Conservation (phyloP, 2,888 invertebrate genomes). For the Thyatira batis region DNA sequence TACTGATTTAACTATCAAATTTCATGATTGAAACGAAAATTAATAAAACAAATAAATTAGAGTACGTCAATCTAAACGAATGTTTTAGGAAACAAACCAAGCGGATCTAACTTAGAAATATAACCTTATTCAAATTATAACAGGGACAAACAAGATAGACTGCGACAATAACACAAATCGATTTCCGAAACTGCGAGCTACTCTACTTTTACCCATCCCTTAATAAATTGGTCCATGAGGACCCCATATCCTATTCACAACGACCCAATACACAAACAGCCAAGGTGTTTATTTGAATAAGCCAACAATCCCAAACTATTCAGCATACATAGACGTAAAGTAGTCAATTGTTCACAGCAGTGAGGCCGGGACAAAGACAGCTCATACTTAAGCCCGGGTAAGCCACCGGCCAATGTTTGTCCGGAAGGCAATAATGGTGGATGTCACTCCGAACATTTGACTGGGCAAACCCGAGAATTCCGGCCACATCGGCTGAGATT, state of each 20-base stretch:
- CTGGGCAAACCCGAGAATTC: conserved; percentile 57
- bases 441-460: conserved; percentile 69
- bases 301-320: conserved; percentile 12
- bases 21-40: too few relatives aligned
- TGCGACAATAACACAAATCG: too few relatives aligned
- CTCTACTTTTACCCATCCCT: not conserved
- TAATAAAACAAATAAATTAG: too few relatives aligned
- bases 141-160: too few relatives aligned
- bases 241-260: not conserved
- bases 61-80: too few relatives aligned
- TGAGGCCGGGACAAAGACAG: conserved; percentile 40
- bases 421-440: conserved; percentile 73
- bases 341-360: conserved; percentile 18
- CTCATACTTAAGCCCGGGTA: conserved; percentile 52
- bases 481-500: conserved; percentile 36
- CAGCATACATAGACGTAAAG: conserved; percentile 17
- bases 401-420: conserved; percentile 68
- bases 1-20: too few relatives aligned
- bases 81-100: too few relatives aligned
- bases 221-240: not conserved
- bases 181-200: too few relatives aligned
- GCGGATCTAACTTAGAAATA: too few relatives aligned
- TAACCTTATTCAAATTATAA: too few relatives aligned
- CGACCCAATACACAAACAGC: not conserved
- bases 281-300: conserved; percentile 2